Evolutionary conservation across 2,113 vertebrate species (phyloP).

Genomic region (Melanostigma gelatinosum): DNA sequence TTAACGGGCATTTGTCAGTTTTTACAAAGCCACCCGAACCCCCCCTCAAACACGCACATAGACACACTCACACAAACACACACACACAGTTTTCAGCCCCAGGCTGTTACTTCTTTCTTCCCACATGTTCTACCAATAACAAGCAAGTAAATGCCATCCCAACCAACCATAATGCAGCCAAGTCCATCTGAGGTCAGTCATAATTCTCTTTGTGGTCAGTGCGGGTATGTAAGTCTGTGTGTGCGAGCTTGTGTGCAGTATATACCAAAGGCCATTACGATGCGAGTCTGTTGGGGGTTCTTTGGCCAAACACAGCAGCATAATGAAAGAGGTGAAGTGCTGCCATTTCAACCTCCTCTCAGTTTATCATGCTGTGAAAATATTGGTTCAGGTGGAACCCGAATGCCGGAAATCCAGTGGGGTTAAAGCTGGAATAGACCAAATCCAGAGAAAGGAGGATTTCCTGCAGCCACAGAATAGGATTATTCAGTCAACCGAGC

Average conservation of each 20-base stretch:
- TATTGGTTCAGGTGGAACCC: slow-evolving; percentile 76
- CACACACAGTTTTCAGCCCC: background rate
- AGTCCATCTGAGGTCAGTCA: slow-evolving; percentile 29
- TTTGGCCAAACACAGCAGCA: slow-evolving; percentile 49
- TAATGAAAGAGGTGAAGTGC: slow-evolving; percentile 52
- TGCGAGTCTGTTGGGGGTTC: slow-evolving; percentile 46
- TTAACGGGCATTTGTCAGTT: slow-evolving; percentile 19
- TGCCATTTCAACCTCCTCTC: slow-evolving; percentile 61
- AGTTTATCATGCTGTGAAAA: slow-evolving; percentile 70
- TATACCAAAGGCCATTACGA: slow-evolving; percentile 45
- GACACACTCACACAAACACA: no score
- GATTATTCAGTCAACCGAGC: slow-evolving; percentile 51
- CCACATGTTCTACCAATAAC: slow-evolving; percentile 48
- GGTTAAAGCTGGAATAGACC: slow-evolving; percentile 44
- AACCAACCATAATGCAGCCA: slow-evolving; percentile 31
- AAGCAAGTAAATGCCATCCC: slow-evolving; percentile 12
- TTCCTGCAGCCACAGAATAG: slow-evolving; percentile 59
- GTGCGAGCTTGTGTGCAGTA: slow-evolving; percentile 12
- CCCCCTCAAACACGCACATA: background rate
- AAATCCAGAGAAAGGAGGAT: slow-evolving; percentile 62
- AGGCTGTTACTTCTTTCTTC: slow-evolving; percentile 21
- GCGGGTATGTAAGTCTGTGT: slow-evolving; percentile 18
- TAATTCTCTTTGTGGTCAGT: slow-evolving; percentile 51
- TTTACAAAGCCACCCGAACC: background rate
- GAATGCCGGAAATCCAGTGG: slow-evolving; percentile 58